Conservation (phyloP, 2,888 invertebrate genomes). For the Nymphalis c-album region DNA sequence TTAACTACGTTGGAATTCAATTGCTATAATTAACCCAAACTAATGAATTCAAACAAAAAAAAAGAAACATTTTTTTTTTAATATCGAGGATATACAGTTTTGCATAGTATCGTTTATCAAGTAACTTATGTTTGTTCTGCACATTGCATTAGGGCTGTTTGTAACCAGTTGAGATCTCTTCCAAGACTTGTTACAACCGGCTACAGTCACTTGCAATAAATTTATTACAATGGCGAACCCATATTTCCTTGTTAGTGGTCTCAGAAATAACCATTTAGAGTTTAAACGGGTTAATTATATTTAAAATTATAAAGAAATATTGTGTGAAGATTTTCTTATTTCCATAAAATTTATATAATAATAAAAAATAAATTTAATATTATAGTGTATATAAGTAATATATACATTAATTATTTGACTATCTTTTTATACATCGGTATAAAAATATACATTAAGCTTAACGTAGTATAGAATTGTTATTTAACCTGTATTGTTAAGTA, state of each 20-base stretch:
- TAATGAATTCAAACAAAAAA: too few species aligned
- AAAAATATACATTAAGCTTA: too few species aligned
- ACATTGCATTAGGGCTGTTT: constrained; percentile 50
- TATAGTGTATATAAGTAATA: too few species aligned
- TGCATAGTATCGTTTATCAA: constrained; percentile 39
- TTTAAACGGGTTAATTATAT: constrained; percentile 5
- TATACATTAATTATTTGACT: too few species aligned
- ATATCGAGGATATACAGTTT: constrained; percentile 37
- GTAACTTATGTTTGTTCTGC: constrained; percentile 48
- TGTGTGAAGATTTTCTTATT: too few species aligned
- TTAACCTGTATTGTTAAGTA: too few species aligned
- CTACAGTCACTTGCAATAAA: constrained; percentile 24
- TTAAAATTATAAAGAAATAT: neutral
- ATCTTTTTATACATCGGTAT: too few species aligned
- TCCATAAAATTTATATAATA: too few species aligned
- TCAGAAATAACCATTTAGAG: constrained; percentile 3
- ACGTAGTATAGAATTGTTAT: too few species aligned
- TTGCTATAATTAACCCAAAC: too few species aligned
- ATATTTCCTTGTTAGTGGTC: constrained; percentile 14
- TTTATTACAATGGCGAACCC: constrained; percentile 12
- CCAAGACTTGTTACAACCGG: constrained; percentile 28
- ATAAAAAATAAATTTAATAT: too few species aligned
- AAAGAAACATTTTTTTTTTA: constrained; percentile 17
- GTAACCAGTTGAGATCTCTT: constrained; percentile 39
- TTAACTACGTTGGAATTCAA: too few species aligned